Conservation (phyloP, 2,888 invertebrate species). For the Cantharis rustica region DNA sequence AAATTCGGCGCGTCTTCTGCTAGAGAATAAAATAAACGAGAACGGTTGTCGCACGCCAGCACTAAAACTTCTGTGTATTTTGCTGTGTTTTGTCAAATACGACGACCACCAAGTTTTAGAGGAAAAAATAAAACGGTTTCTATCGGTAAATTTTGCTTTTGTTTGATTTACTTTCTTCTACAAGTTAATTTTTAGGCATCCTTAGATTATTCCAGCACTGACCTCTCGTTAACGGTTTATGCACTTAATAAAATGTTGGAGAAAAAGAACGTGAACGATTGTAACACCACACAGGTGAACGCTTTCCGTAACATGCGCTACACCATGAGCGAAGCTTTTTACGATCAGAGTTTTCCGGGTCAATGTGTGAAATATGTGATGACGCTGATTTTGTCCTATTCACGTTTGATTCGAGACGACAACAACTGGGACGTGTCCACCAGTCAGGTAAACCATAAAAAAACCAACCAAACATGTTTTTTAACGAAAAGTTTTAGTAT, state of each 20-base stretch:
- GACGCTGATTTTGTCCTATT: constrained; percentile 2
- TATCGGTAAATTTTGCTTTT: constrained; percentile 5
- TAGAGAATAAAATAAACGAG: constrained; percentile 19
- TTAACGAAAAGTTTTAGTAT: neutral
- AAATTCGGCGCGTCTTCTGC: neutral
- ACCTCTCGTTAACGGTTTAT: constrained; percentile 9
- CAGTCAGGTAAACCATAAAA: neutral
- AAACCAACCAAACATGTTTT: neutral
- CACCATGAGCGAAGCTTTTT: constrained; percentile 7
- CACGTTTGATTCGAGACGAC: constrained; percentile 11
- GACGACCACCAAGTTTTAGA: constrained; percentile 8
- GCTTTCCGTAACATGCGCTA: constrained; percentile 6
- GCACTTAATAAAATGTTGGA: constrained; percentile 18
- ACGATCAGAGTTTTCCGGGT: constrained; percentile 13
- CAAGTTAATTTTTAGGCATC: constrained; percentile 1
- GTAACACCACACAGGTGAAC: neutral
- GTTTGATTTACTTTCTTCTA: neutral
- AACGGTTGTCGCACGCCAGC: neutral
- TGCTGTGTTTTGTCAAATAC: constrained; percentile 13
- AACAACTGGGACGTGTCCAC: constrained; percentile 6
- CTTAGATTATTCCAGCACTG: neutral
- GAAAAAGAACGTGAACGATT: neutral
- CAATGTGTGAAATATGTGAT: constrained; percentile 10
- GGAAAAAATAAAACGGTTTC: constrained; percentile 9
- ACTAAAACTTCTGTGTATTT: constrained; percentile 14